A percentile compares a stretch with the other conserved stretches of the same genome.
Evolutionary conservation across 1,140 invertebrate species (phyloP).

Genomic region (Lucilia cuprina): DNA sequence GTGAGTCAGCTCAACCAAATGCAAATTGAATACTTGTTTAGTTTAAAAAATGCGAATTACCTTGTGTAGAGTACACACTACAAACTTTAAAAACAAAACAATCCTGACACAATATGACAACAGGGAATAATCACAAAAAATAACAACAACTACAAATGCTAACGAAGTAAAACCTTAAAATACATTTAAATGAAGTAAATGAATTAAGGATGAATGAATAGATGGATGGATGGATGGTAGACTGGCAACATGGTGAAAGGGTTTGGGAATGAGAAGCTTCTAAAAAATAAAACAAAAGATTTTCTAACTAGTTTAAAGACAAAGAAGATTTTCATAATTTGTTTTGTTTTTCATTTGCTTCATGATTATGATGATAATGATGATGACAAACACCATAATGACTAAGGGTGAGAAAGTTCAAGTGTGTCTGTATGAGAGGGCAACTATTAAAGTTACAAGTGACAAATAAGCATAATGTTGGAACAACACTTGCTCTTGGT

Average conservation of each 20-base stretch:
- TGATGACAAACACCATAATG: neutral
- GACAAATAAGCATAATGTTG: slow-evolving; percentile 17
- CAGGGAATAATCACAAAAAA: slow-evolving; percentile 11
- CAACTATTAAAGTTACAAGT: neutral
- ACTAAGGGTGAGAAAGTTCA: neutral
- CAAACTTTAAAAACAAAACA: neutral
- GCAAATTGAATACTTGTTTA: too few species aligned
- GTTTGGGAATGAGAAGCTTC: neutral
- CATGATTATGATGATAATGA: neutral
- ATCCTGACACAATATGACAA: slow-evolving; percentile 25
- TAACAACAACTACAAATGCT: neutral
- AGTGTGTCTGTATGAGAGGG: neutral
- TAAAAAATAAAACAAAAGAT: slow-evolving; percentile 1
- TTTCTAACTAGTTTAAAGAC: neutral
- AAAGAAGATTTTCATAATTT: slow-evolving; percentile 9
- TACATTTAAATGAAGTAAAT: neutral
- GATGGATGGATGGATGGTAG: neutral
- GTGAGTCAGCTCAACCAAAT: too few species aligned
- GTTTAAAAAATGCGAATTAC: neutral
- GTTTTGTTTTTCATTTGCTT: neutral
- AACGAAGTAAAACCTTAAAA: slow-evolving; percentile 12
- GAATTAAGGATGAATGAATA: neutral
- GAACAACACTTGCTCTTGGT: neutral
- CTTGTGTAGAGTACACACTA: neutral
- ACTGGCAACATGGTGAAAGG: neutral